These are phyloP conservation scores for Orussus abietinus DNA, from an alignment of 1,140 invertebrate genomes.

Conservation along the genomic window DNA sequence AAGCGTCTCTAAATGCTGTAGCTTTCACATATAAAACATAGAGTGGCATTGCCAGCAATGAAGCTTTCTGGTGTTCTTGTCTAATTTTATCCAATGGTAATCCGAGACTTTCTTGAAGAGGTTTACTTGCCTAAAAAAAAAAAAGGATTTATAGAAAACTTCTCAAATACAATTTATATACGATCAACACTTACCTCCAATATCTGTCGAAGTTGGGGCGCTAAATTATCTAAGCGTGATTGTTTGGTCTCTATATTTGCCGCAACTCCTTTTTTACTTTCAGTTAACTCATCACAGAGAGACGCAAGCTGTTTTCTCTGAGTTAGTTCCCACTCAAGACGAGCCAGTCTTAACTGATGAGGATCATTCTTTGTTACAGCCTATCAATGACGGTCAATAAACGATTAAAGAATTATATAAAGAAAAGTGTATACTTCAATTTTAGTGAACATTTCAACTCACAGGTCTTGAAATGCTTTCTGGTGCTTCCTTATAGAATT, in stretches of 20 bases:
- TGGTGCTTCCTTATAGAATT: slow-evolving; percentile 83
- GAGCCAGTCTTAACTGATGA: slow-evolving; percentile 79
- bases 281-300: slow-evolving; percentile 71
- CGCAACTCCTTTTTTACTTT: slow-evolving; percentile 71
- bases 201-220: slow-evolving; percentile 71
- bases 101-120: slow-evolving; percentile 83
- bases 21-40: slow-evolving; percentile 87
- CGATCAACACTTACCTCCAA: slow-evolving; percentile 56
- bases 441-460: slow-evolving; percentile 32
- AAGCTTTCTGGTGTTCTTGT: slow-evolving; percentile 70
- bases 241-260: slow-evolving; percentile 77
- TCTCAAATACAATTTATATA: slow-evolving; percentile 6
- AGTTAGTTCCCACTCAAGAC: slow-evolving; percentile 89
- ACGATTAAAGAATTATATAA: slow-evolving; percentile 26
- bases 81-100: slow-evolving; percentile 74
- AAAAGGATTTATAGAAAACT: slow-evolving; percentile 14
- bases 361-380: slow-evolving; percentile 63
- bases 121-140: slow-evolving; percentile 71
- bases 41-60: slow-evolving; percentile 74
- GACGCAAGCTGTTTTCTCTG: slow-evolving; percentile 80
- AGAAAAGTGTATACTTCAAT: slow-evolving; percentile 10
- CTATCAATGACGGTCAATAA: slow-evolving; percentile 40
- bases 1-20: slow-evolving; percentile 77
- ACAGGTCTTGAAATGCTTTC: slow-evolving; percentile 67
- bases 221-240: slow-evolving; percentile 74